phyloP scores from a whole-genome alignment of 2,113 vertebrate genomes.

The Nansenia antarctica region DNA sequence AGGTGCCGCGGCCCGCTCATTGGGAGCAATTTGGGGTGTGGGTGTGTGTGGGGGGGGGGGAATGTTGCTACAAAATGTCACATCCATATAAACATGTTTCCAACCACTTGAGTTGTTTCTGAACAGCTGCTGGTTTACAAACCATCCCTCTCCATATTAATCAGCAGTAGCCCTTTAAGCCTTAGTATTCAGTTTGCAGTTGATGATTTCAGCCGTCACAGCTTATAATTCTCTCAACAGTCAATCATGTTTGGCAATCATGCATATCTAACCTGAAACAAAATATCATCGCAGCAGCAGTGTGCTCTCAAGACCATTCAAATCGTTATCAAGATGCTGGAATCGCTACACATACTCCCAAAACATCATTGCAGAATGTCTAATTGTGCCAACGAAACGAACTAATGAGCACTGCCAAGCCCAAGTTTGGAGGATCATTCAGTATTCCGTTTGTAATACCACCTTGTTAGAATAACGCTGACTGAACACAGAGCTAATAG shows the following conservation, averaged over 20 bases:
- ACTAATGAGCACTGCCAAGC: conserved; percentile 3
- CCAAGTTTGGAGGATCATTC: conserved; percentile 16
- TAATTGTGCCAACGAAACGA: conserved; percentile 23
- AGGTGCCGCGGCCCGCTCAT: too few relatives aligned
- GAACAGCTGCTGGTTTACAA: conserved; percentile 13
- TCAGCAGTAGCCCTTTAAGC: background rate
- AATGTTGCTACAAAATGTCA: conserved; percentile 28
- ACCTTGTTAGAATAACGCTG: conserved; percentile 47
- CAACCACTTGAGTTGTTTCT: conserved; percentile 39
- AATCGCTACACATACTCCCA: conserved; percentile 18
- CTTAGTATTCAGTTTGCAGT: background rate
- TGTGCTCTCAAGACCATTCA: background rate
- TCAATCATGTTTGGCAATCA: background rate
- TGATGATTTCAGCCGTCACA: background rate
- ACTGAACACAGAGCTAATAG: conserved; percentile 42
- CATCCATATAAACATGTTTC: conserved; percentile 41
- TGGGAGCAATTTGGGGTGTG: too few relatives aligned
- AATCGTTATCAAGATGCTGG: background rate
- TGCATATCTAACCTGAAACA: background rate
- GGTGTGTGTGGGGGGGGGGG: background rate
- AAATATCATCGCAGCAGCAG: background rate
- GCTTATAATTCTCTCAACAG: background rate
- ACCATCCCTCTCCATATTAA: background rate
- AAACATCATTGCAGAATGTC: conserved; percentile 12
- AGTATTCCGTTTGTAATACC: conserved; percentile 42